Percentiles rank a stretch among this genome's conserved stretches.
Evolutionary conservation across 1,140 invertebrate genomes (phyloP).

Genomic region (Lordiphosa stackelbergi): DNA sequence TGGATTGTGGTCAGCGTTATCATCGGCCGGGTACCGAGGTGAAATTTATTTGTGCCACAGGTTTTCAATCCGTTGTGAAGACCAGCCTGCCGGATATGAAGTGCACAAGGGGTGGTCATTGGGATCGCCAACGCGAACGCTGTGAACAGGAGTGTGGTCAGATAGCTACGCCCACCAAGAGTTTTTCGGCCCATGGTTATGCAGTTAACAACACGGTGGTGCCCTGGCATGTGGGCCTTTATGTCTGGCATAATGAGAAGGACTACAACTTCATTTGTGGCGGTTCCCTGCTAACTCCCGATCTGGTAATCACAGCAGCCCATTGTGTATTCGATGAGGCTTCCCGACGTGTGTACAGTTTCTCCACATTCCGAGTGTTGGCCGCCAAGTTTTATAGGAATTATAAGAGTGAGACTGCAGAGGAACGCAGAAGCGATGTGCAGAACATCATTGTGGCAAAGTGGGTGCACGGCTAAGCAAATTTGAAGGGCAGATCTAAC

Average conservation of each 20-base stretch:
- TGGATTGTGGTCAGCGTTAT: slow-evolving; percentile 27
- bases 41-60: slow-evolving; percentile 48
- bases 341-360: slow-evolving; percentile 1
- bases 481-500: no score
- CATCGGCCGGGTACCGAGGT: slow-evolving; percentile 53
- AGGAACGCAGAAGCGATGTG: slow-evolving; percentile 20
- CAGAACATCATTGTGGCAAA: slow-evolving; percentile 29
- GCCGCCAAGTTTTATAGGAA: slow-evolving; percentile 49
- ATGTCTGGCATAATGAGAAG: slow-evolving; percentile 50
- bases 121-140: slow-evolving; percentile 35
- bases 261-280: slow-evolving; percentile 78
- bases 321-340: slow-evolving; percentile 55
- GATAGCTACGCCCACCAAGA: slow-evolving; percentile 49
- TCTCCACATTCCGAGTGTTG: slow-evolving; percentile 36
- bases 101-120: slow-evolving; percentile 43
- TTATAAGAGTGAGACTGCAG: slow-evolving; percentile 20
- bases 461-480: slow-evolving; percentile 18
- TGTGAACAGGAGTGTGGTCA: slow-evolving; percentile 56
- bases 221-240: slow-evolving; percentile 81
- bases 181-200: slow-evolving; percentile 40
- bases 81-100: slow-evolving; percentile 27
- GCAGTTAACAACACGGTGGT: slow-evolving; percentile 62
- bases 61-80: slow-evolving; percentile 22
- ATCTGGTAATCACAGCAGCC: slow-evolving; percentile 59
- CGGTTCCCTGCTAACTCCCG: slow-evolving; percentile 74